Percentiles rank a stretch among this genome's conserved stretches.
Conservation (phyloP, 2,113 vertebrate genomes). For the Thymallus thymallus region DNA sequence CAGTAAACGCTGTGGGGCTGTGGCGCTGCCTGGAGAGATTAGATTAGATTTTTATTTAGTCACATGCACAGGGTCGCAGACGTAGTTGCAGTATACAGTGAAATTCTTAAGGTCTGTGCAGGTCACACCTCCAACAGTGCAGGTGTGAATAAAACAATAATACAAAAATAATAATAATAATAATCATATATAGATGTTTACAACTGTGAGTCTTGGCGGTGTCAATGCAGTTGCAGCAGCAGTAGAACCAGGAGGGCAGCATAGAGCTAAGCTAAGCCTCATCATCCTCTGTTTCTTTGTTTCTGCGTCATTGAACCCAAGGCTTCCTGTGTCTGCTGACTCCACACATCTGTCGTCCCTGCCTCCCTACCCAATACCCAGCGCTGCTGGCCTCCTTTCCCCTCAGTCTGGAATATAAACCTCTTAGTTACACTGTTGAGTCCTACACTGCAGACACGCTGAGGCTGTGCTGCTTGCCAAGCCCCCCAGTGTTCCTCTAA, state of each 20-base stretch:
- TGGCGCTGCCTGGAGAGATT: no score
- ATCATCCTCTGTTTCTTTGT: not conserved
- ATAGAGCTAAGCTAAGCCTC: not conserved
- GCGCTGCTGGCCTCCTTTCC: not conserved
- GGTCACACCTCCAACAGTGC: no score
- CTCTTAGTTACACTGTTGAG: not conserved
- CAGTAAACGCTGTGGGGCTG: no score
- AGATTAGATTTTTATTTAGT: no score
- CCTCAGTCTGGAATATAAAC: conserved; percentile 10
- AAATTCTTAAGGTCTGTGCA: no score
- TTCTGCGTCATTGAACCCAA: not conserved
- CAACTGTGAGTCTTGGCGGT: no score
- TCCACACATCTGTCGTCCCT: not conserved
- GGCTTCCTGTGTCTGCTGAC: conserved; percentile 1
- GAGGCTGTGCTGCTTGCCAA: not conserved
- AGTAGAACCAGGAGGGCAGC: not conserved
- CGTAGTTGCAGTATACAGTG: no score
- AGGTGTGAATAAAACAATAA: no score
- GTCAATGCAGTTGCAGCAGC: no score
- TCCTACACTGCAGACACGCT: not conserved
- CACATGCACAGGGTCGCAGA: no score
- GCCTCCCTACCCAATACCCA: not conserved
- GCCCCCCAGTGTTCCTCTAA: not conserved
- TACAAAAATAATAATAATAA: no score
- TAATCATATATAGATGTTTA: no score